These are phyloP conservation scores for Plecotus auritus DNA, from an alignment of 2,113 vertebrate genomes.

Conservation along the genomic window DNA sequence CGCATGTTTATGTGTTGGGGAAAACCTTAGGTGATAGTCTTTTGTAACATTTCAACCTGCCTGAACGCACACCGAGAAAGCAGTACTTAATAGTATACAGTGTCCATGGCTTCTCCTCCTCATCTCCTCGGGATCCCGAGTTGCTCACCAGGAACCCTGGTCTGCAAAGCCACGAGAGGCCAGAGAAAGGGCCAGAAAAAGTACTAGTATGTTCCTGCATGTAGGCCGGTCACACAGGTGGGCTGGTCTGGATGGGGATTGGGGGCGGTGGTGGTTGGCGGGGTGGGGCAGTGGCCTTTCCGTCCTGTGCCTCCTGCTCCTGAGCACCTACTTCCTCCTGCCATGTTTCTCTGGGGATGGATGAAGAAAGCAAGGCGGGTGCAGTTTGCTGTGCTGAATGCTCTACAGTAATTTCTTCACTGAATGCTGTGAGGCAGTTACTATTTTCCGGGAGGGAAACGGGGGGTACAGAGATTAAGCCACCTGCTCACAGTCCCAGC, in stretches of 20 bases:
- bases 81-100: conserved; percentile 42
- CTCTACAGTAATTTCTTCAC: background rate
- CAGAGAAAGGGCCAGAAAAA: background rate
- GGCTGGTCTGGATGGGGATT: background rate
- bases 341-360: background rate
- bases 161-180: background rate
- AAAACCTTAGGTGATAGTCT: conserved; percentile 30
- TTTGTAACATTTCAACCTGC: conserved; percentile 41
- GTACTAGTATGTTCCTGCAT: background rate
- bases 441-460: background rate
- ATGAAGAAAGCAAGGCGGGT: background rate
- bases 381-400: background rate
- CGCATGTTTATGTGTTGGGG: background rate
- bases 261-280: background rate
- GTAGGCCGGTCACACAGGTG: background rate
- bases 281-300: rapidly evolving
- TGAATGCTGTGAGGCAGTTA: background rate
- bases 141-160: background rate
- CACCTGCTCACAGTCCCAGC: background rate
- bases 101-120: conserved; percentile 34
- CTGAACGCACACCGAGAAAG: conserved; percentile 55
- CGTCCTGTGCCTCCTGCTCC: background rate
- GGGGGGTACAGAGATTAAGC: background rate
- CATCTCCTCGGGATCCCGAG: background rate
- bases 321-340: background rate